Base-by-base conservation (phyloP, 2,113 vertebrate species). In the Bostrychus sinensis region DNA sequence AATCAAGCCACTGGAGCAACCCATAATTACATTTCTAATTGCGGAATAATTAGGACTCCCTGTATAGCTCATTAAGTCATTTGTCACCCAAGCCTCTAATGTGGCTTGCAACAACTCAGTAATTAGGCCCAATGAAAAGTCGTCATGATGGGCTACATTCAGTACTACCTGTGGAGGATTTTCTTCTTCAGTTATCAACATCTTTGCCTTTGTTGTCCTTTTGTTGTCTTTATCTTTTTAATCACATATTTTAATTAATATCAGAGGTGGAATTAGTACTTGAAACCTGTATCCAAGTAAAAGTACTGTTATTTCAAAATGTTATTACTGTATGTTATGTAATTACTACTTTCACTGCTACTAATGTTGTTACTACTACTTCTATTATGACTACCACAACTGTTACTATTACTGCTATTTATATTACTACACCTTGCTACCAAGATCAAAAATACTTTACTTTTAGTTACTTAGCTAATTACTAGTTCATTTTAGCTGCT, bases 21-120 rank as follows among this genome's bases (percentile, higher is more conserved):
- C 85, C 67, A 50, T 91, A 91, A 91, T 91, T 91, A 87, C 82
- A 79, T 89, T 89, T 89, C 80, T 92, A 91, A 92, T 91, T 91
- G 85, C 70, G 71, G 84, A 74, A 85, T 92, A 87, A 93, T 91
- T 88, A 91, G 80, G 82, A 79, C 85, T 86, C 85, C 87, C 75
- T 41, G 79, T 84, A 83, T 68, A 75, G 82, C 90, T 86, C 77
- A 60, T 92, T 89, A 87, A 86, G 74, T 85, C 86, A 86, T 90
- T 91, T 90, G 83, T 91, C 88, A 91, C 83, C 62, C 37, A 83
- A 80, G 82, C 62, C 64, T 77, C 80, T 84, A 86, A 92, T 81
- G 71, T 79, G 70, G 77, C 76, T 56, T 74, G 83, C 76, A 89
- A 84, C 90, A 90, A 86, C 81, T 86, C 60, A 72, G 80, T 89